Evolutionary conservation across 2,113 vertebrate genomes (phyloP).

Genomic region (Leuciscus idus): DNA sequence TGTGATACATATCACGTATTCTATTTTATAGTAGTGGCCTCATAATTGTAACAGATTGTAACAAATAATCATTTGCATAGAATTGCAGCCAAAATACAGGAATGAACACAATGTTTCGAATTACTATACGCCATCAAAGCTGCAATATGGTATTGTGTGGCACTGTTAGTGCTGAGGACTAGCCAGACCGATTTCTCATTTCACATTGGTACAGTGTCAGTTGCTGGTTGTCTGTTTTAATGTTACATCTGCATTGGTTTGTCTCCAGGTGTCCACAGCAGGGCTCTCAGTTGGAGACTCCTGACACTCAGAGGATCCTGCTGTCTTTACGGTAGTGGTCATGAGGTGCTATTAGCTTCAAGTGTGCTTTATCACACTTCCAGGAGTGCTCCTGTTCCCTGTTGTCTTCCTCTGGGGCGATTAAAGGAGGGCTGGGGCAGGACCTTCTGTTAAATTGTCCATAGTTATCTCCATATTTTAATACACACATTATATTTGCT

Average conservation of each 20-base stretch:
- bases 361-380: conserved; percentile 17
- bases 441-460: too few species aligned
- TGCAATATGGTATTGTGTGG: background rate
- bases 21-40: background rate
- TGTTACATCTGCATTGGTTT: conserved; percentile 5
- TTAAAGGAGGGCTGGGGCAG: too few species aligned
- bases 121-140: background rate
- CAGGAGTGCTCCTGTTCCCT: background rate
- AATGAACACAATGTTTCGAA: background rate
- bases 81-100: background rate
- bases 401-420: background rate
- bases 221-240: background rate
- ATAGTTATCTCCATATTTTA: too few species aligned
- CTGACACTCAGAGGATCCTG: background rate
- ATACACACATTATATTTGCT: too few species aligned
- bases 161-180: background rate
- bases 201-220: background rate
- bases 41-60: background rate
- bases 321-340: conserved; percentile 14
- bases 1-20: background rate
- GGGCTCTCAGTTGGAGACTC: background rate
- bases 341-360: background rate
- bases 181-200: background rate
- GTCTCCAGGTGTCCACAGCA: conserved; percentile 10
- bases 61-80: background rate